A percentile compares a stretch with the other conserved stretches of the same genome.
phyloP scores from a whole-genome alignment of 2,113 vertebrate species.

The Andinoacara biseriatus region DNA sequence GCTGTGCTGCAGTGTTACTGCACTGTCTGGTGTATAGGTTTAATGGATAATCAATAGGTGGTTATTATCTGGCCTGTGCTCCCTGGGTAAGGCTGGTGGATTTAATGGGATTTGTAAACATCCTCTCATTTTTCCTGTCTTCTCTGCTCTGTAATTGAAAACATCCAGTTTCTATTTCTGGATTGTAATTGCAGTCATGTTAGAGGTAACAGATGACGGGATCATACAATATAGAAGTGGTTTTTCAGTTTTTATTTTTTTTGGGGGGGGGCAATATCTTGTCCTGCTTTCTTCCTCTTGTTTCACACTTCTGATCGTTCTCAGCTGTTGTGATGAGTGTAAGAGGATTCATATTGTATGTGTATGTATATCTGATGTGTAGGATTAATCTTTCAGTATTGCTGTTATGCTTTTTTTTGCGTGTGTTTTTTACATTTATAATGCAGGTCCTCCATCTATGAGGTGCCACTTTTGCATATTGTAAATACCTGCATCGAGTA shows the following conservation, averaged over 20 bases:
- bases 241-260: background rate
- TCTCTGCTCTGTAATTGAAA: constrained; percentile 70
- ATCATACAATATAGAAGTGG: background rate
- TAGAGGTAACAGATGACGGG: constrained; percentile 27
- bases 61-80: constrained; percentile 74
- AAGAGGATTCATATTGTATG: background rate
- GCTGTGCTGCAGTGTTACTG: constrained; percentile 41
- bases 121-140: constrained; percentile 74
- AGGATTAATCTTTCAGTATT: background rate
- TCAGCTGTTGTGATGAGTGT: background rate
- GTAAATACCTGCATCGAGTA: background rate
- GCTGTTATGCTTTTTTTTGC: background rate
- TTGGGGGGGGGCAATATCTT: background rate
- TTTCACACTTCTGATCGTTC: background rate
- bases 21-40: constrained; percentile 58
- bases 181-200: constrained; percentile 35
- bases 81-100: constrained; percentile 48
- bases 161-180: constrained; percentile 56
- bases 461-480: background rate
- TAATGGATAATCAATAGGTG: constrained; percentile 81
- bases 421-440: background rate
- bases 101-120: constrained; percentile 78
- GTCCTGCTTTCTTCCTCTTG: background rate
- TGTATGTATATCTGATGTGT: background rate
- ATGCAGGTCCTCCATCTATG: background rate